Percentiles rank a stretch among this genome's conserved stretches.
Evolutionary conservation across 2,888 invertebrate species (phyloP).

Genomic region (Oxycera nigricornis): DNA sequence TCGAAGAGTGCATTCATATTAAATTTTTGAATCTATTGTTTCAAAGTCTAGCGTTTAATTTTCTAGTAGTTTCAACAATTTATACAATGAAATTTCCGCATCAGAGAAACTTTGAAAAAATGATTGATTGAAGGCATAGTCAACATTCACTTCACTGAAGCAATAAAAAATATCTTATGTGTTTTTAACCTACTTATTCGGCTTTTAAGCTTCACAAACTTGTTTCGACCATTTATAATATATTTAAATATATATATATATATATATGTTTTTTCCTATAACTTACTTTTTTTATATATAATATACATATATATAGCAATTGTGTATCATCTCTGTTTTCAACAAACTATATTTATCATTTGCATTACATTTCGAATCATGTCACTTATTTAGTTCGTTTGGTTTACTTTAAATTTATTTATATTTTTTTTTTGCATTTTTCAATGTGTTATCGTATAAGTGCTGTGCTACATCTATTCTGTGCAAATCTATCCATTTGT

Average conservation of each 20-base stretch:
- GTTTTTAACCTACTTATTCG: not conserved
- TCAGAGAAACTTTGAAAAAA: no score
- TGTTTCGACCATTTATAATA: slow-evolving; percentile 1
- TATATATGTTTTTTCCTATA: not conserved
- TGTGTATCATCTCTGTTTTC: slow-evolving; percentile 2
- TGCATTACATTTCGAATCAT: slow-evolving; percentile 23
- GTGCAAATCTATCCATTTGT: slow-evolving; percentile 43
- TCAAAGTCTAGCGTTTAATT: no score
- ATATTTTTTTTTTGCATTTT: slow-evolving; percentile 40
- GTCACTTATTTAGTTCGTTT: slow-evolving; percentile 27
- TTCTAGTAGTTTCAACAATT: no score
- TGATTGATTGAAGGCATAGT: no score
- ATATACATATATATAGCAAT: slow-evolving; percentile 14
- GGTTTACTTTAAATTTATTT: slow-evolving; percentile 6
- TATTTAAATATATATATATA: not conserved
- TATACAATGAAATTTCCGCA: no score
- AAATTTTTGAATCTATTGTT: no score
- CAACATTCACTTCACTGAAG: slow-evolving; percentile 16
- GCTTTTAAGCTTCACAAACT: not conserved
- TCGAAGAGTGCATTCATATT: no score
- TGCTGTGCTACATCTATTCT: slow-evolving; percentile 46
- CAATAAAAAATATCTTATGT: slow-evolving; percentile 14
- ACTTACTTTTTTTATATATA: not conserved
- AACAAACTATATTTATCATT: slow-evolving; percentile 13
- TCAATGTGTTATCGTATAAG: no score